These are phyloP conservation scores for Helostoma temminkii DNA, from an alignment of 2,797 vertebrate species.

Conservation along the genomic window DNA sequence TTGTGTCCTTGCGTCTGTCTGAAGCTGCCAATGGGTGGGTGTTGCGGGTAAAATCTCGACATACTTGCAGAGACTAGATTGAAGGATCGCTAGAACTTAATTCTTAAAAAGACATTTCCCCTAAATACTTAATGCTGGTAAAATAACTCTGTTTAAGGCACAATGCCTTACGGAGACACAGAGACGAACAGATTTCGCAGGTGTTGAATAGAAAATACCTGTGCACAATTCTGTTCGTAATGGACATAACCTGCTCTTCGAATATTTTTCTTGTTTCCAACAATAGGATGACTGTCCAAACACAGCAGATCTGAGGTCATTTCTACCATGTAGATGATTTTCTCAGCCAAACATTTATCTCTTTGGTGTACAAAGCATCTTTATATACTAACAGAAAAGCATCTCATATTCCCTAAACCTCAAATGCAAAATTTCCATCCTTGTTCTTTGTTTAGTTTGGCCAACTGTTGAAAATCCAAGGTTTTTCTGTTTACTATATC, in stretches of 20 bases:
- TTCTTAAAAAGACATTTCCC: neutral
- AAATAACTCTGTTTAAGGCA: neutral
- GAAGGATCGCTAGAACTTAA: neutral
- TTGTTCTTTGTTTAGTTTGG: no score
- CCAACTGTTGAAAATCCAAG: no score
- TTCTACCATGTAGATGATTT: neutral
- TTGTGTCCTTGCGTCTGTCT: constrained; percentile 53
- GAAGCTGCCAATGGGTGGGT: constrained; percentile 43
- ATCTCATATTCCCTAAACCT: no score
- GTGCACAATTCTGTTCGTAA: neutral
- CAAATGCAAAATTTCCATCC: no score
- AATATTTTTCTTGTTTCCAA: neutral
- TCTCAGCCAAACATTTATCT: neutral
- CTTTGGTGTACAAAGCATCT: neutral
- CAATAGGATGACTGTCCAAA: neutral
- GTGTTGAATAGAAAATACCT: neutral
- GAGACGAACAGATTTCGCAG: neutral
- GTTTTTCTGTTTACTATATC: no score
- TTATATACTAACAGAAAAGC: no score
- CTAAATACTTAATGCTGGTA: neutral
- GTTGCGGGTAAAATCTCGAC: constrained; percentile 29
- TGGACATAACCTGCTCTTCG: neutral
- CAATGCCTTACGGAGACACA: neutral
- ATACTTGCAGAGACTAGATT: constrained; percentile 31
- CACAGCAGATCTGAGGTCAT: neutral